Percentiles rank a stretch among this genome's conserved stretches.
Conservation (phyloP, 2,113 vertebrate genomes). For the Naja naja region DNA sequence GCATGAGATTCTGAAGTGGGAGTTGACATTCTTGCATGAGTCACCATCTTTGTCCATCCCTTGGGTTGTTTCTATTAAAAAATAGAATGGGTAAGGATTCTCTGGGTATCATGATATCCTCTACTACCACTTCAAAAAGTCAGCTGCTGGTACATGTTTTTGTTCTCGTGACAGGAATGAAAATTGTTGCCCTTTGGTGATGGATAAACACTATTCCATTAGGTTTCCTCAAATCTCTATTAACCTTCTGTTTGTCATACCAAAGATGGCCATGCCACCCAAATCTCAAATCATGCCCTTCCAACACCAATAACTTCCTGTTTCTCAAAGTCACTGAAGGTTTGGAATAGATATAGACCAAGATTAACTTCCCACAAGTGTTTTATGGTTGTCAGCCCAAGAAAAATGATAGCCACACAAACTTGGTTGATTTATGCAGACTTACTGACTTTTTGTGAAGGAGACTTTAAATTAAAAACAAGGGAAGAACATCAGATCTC, state of each 20-base stretch:
- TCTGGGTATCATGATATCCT: background rate
- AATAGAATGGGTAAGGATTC: background rate
- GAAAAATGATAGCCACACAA: background rate
- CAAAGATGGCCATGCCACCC: background rate
- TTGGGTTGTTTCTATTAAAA: background rate
- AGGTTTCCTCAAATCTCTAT: background rate
- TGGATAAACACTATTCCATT: background rate
- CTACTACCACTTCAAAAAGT: background rate
- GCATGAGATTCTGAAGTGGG: background rate
- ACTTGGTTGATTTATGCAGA: background rate
- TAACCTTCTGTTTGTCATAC: background rate
- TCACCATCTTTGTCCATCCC: background rate
- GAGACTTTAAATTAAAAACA: background rate
- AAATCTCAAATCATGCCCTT: background rate
- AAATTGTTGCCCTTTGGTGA: background rate
- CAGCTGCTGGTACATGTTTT: background rate
- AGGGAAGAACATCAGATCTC: background rate
- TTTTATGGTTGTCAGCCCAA: background rate
- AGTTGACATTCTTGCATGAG: background rate
- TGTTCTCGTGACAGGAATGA: background rate
- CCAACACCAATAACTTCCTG: background rate
- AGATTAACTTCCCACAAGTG: background rate
- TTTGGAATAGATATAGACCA: background rate
- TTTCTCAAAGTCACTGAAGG: background rate
- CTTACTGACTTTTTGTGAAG: background rate